Evolutionary conservation across 2,113 vertebrate species (phyloP).

Genomic region (Apodemus speciosus): DNA sequence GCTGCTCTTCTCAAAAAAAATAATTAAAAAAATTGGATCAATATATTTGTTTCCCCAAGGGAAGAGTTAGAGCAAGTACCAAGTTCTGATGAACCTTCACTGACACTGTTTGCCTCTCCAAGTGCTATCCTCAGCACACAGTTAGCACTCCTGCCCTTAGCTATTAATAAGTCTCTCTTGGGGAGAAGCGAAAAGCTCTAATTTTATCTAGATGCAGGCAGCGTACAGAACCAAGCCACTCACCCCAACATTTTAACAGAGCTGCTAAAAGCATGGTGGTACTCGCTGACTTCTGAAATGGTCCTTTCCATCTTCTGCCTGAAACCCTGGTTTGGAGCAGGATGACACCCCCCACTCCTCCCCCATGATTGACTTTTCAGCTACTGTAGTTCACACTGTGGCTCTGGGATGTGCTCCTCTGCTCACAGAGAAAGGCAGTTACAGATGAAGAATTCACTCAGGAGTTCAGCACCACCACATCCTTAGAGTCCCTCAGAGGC

Average conservation of each 20-base stretch:
- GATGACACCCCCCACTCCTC: neutral
- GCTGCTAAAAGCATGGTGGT: neutral
- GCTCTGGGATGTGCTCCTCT: neutral
- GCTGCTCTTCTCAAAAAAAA: constrained; percentile 47
- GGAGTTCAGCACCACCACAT: neutral
- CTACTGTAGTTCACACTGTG: neutral
- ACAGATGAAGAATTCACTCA: neutral
- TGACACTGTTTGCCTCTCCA: constrained; percentile 58
- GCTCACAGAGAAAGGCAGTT: neutral
- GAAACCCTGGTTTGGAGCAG: neutral
- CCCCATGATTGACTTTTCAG: neutral
- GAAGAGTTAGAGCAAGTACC: constrained; percentile 43
- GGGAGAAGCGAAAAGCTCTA: constrained; percentile 45
- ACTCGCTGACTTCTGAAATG: neutral
- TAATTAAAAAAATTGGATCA: constrained; percentile 56
- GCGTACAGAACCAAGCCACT: neutral
- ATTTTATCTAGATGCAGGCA: constrained; percentile 60
- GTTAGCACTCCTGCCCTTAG: constrained; percentile 9
- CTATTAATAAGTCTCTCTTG: constrained; percentile 65
- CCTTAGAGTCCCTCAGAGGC: neutral
- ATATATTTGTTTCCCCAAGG: constrained; percentile 63
- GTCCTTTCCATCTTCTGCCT: neutral
- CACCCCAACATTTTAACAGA: neutral
- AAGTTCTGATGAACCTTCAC: constrained; percentile 24
- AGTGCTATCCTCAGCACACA: constrained; percentile 6